Conservation (phyloP, 2,113 vertebrate genomes). For the Halichoerus grypus region DNA sequence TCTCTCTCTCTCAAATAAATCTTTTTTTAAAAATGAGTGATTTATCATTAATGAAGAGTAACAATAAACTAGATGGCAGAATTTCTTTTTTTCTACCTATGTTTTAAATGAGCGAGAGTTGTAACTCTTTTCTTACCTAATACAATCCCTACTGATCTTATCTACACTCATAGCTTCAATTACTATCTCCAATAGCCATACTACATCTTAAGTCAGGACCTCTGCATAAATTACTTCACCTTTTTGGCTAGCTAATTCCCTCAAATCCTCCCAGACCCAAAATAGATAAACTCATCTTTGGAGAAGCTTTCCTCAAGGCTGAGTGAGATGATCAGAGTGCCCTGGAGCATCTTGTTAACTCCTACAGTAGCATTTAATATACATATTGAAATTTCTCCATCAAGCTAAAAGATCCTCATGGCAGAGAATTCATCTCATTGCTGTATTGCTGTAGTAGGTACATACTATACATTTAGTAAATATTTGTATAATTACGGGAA, state of each 20-base stretch:
- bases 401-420: not conserved
- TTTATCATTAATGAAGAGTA: not conserved
- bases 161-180: not conserved
- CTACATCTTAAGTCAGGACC: not conserved
- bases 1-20: not conserved
- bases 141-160: not conserved
- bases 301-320: not conserved
- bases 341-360: not conserved
- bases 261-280: not conserved
- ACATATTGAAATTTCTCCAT: not conserved
- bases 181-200: not conserved
- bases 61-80: not conserved
- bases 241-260: not conserved
- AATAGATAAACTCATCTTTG: not conserved
- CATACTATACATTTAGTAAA: not conserved
- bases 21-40: not conserved
- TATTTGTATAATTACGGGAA: not conserved
- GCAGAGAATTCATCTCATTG: not conserved
- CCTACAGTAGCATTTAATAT: not conserved
- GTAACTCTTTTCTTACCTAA: not conserved
- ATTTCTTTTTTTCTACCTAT: not conserved
- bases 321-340: not conserved
- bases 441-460: not conserved
- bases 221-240: not conserved
- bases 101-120: not conserved